Evolutionary conservation across 2,888 invertebrate species (phyloP).

Genomic region (Steinernema carpocapsae): DNA sequence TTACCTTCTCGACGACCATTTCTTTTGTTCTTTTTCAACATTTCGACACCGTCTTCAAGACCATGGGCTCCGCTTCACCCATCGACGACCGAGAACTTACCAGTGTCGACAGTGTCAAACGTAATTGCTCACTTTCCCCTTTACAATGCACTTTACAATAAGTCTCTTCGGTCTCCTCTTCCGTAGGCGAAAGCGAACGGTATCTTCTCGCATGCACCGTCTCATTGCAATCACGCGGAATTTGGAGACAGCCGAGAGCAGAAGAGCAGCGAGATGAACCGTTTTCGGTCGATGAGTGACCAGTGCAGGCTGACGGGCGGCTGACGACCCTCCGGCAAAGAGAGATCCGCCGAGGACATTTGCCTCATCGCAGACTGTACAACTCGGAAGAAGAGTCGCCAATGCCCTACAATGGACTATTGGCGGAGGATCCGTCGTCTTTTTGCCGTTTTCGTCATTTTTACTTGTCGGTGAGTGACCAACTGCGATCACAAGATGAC

Average conservation of each 20-base stretch:
- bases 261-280: too few species aligned
- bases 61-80: background rate
- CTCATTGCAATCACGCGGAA: background rate
- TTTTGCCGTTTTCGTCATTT: too few species aligned
- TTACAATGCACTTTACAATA: slow-evolving; percentile 32
- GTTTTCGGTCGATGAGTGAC: too few species aligned
- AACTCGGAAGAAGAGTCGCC: too few species aligned
- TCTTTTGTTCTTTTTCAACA: slow-evolving; percentile 25
- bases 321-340: too few species aligned
- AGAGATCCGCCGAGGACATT: too few species aligned
- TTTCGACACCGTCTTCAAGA: slow-evolving; percentile 2
- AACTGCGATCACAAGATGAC: background rate
- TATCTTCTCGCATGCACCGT: background rate
- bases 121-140: slow-evolving; percentile 10
- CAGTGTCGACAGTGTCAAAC: background rate
- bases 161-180: slow-evolving; percentile 9
- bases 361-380: too few species aligned
- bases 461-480: background rate
- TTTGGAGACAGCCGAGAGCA: too few species aligned
- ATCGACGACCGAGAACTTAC: background rate
- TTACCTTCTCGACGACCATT: background rate
- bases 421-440: too few species aligned
- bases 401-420: too few species aligned
- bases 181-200: background rate
- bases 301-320: too few species aligned